Evolutionary conservation across 2,113 vertebrate species (phyloP).

Genomic region (Macaca nemestrina): DNA sequence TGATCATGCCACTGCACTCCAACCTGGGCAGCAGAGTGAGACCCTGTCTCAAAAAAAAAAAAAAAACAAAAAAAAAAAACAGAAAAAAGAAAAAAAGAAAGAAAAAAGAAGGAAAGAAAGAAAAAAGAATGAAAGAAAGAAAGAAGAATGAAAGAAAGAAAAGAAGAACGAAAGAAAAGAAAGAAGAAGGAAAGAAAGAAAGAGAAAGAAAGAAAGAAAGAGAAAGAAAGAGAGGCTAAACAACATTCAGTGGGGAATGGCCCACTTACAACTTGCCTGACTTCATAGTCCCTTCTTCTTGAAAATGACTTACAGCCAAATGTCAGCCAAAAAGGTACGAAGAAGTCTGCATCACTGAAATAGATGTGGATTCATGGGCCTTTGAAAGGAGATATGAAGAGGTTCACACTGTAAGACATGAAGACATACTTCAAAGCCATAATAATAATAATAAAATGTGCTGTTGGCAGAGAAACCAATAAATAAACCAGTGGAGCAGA

Average conservation of each 20-base stretch:
- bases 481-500: not conserved
- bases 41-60: no score
- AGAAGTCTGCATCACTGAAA: not conserved
- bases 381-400: not conserved
- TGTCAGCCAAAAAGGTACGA: not conserved
- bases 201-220: no score
- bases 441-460: not conserved
- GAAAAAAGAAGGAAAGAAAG: no score
- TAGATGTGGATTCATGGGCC: not conserved
- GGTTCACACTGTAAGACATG: not conserved
- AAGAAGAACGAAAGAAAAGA: fast-evolving
- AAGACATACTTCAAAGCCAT: not conserved
- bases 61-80: no score
- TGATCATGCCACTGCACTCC: no score
- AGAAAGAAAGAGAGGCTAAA: no score
- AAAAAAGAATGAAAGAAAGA: no score
- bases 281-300: not conserved
- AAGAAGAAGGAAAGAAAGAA: no score
- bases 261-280: not conserved
- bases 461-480: not conserved
- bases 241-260: not conserved
- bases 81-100: no score
- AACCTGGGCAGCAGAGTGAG: no score
- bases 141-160: no score
- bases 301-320: not conserved